A percentile compares a stretch with the other conserved stretches of the same genome.
Evolutionary conservation across 2,113 vertebrate genomes (phyloP).

Genomic region (Illadopsis cleaveri): DNA sequence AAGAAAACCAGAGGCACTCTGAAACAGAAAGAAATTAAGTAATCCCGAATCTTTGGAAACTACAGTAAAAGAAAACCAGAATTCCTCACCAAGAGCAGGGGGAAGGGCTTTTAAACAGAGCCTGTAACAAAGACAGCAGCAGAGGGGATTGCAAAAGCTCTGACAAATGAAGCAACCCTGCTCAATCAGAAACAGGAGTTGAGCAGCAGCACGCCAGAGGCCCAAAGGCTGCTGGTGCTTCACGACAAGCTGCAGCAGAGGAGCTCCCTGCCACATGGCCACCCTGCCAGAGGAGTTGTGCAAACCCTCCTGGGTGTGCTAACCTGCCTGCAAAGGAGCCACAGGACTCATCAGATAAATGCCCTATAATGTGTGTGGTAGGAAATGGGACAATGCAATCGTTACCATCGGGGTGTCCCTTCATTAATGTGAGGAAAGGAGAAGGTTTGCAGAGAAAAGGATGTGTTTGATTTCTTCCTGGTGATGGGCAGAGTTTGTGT

Average conservation of each 20-base stretch:
- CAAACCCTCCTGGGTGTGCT: neutral
- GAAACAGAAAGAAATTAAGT: neutral
- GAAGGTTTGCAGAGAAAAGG: neutral
- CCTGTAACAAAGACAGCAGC: neutral
- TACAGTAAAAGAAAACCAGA: neutral
- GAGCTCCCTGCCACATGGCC: neutral
- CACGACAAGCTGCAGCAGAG: neutral
- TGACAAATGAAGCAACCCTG: neutral
- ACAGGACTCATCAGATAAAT: neutral
- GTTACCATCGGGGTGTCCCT: neutral
- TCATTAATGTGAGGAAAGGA: neutral
- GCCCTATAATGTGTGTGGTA: neutral
- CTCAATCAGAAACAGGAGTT: neutral
- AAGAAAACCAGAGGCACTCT: neutral
- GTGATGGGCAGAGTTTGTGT: neutral
- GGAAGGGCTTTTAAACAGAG: neutral
- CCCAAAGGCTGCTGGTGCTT: neutral
- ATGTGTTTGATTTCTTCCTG: neutral
- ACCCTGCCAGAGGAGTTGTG: neutral
- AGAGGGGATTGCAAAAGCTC: constrained; percentile 32
- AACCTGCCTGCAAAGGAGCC: neutral
- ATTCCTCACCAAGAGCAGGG: neutral
- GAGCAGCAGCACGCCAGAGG: neutral
- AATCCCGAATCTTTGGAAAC: neutral
- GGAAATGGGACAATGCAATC: neutral